A percentile compares a stretch with the other conserved stretches of the same genome.
These are phyloP conservation scores for Crambe crambe DNA, from an alignment of 37 sponge, comb jelly and placozoan species.

Conservation along the genomic window DNA sequence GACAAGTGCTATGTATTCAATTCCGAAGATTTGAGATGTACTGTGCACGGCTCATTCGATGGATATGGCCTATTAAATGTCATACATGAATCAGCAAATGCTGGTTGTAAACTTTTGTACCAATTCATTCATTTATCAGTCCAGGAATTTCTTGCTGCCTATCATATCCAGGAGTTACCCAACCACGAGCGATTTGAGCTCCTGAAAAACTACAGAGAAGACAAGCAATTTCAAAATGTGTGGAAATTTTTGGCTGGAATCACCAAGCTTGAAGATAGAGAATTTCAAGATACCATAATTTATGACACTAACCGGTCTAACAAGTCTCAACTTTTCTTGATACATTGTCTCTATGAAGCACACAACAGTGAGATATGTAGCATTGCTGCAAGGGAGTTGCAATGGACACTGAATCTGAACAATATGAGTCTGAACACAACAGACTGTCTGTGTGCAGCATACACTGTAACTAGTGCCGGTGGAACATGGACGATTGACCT, in stretches of 20 bases:
- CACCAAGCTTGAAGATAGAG: slow-evolving; percentile 22
- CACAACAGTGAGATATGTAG: slow-evolving; percentile 9
- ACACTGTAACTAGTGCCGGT: not conserved
- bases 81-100: not conserved
- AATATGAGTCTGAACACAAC: slow-evolving; percentile 33
- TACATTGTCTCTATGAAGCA: slow-evolving; percentile 46
- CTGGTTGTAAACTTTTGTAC: not conserved
- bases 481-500: slow-evolving; percentile 29
- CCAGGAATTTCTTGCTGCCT: too few species aligned
- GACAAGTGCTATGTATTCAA: slow-evolving; percentile 22
- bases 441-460: slow-evolving; percentile 47
- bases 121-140: slow-evolving; percentile 31
- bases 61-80: slow-evolving; percentile 8
- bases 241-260: slow-evolving; percentile 41
- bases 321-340: slow-evolving; percentile 22
- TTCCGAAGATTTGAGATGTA: not conserved
- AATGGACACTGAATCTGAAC: slow-evolving; percentile 2
- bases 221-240: slow-evolving; percentile 42
- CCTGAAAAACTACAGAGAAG: slow-evolving; percentile 17
- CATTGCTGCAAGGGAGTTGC: slow-evolving; percentile 1
- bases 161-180: slow-evolving; percentile 4
- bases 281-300: slow-evolving; percentile 1
- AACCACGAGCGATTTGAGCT: not conserved
- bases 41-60: not conserved
- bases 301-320: not conserved